phyloP scores from a whole-genome alignment of 2,113 vertebrate species.

The Enhydra lutris region DNA sequence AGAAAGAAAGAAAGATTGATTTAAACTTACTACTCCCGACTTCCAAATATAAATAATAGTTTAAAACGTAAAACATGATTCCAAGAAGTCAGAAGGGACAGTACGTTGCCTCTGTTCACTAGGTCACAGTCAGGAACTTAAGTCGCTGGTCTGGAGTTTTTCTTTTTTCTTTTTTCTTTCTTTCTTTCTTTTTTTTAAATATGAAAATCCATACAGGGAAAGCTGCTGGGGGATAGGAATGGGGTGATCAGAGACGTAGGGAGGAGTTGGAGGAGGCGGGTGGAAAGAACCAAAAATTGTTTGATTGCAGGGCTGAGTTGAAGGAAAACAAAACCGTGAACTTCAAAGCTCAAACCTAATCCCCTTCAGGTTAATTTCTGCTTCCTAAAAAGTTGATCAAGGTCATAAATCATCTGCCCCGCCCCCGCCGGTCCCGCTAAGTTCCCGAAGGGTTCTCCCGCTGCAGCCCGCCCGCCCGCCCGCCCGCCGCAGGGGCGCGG shows the following conservation, averaged over 20 bases:
- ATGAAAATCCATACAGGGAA: background rate
- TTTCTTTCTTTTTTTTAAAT: background rate
- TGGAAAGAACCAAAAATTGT: slow-evolving; percentile 48
- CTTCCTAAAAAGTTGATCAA: slow-evolving; percentile 75
- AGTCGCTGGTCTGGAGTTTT: background rate
- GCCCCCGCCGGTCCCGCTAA: background rate
- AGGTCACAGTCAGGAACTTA: background rate
- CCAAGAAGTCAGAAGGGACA: background rate
- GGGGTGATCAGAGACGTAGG: background rate
- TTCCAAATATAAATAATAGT: slow-evolving; percentile 11
- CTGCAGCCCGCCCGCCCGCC: too few relatives aligned
- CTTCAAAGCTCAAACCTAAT: slow-evolving; percentile 80
- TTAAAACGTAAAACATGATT: background rate
- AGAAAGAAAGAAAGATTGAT: background rate
- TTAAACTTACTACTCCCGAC: background rate
- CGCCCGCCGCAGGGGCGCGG: background rate
- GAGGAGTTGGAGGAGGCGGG: background rate
- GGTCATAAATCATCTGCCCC: slow-evolving; percentile 76
- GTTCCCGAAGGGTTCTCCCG: background rate
- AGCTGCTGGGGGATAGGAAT: background rate
- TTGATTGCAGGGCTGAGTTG: slow-evolving; percentile 70
- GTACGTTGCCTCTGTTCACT: background rate
- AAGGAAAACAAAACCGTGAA: slow-evolving; percentile 80
- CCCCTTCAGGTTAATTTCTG: slow-evolving; percentile 76
- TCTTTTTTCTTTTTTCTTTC: background rate